These are phyloP conservation scores for Uria lomvia DNA, from an alignment of 2,113 vertebrate species.

Conservation along the genomic window DNA sequence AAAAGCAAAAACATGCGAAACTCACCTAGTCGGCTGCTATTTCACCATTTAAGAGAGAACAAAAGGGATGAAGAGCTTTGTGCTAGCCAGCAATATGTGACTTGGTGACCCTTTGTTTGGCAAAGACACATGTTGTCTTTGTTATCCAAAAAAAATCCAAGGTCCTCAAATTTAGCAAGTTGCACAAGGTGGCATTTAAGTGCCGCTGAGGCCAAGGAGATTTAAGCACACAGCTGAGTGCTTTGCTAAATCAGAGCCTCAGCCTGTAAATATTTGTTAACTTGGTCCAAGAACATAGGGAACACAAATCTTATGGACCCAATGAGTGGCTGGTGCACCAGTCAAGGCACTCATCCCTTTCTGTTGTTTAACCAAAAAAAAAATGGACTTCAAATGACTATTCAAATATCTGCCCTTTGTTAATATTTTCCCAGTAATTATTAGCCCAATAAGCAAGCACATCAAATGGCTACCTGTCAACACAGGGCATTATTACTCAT, in stretches of 20 bases:
- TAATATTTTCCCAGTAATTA: neutral
- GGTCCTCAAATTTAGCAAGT: neutral
- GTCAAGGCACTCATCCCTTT: neutral
- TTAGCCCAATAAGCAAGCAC: neutral
- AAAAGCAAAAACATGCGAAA: neutral
- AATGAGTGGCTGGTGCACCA: neutral
- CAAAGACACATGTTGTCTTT: neutral
- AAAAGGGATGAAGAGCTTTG: neutral
- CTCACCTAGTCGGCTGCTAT: neutral
- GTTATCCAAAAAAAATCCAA: conserved; percentile 8
- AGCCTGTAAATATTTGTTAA: conserved; percentile 17
- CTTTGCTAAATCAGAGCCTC: neutral
- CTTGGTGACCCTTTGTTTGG: neutral
- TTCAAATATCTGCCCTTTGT: neutral
- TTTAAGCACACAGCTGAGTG: neutral
- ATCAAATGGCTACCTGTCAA: neutral
- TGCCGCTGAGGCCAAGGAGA: neutral
- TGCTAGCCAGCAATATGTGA: neutral
- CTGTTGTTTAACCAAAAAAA: neutral
- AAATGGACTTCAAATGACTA: neutral
- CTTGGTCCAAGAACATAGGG: neutral
- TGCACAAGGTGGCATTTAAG: neutral
- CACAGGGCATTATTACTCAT: neutral
- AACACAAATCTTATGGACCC: neutral
- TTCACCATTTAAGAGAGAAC: neutral